These are phyloP conservation scores for Mylabris phalerata DNA, from an alignment of 1,140 invertebrate genomes.

Conservation along the genomic window DNA sequence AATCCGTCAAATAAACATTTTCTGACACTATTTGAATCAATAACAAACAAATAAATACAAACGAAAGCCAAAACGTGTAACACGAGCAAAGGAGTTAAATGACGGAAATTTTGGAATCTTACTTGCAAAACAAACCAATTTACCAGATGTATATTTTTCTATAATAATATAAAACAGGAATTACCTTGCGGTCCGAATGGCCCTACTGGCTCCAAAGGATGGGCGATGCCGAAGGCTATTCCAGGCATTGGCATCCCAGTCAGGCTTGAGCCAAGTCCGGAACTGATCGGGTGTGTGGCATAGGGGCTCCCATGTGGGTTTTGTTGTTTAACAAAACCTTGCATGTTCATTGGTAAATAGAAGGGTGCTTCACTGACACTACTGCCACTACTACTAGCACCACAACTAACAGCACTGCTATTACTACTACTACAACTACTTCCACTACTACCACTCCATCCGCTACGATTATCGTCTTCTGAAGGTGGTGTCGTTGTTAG, in stretches of 20 bases:
- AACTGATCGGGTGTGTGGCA: slow-evolving; percentile 20
- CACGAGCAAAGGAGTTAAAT: no score
- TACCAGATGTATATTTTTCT: no score
- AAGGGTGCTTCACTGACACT: slow-evolving; percentile 5
- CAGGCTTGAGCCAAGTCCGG: slow-evolving; percentile 32
- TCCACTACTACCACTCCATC: slow-evolving; percentile 4
- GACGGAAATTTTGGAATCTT: no score
- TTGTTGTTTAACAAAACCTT: slow-evolving; percentile 16
- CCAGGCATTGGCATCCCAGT: slow-evolving; percentile 30
- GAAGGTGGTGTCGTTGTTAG: slow-evolving; percentile 21
- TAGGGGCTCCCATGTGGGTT: slow-evolving; percentile 19
- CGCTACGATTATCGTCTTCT: slow-evolving; percentile 7
- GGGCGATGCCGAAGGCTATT: slow-evolving; percentile 43
- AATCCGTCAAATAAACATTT: slow-evolving; percentile 1
- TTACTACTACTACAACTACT: neutral
- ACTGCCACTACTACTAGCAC: no score
- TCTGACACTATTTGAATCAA: neutral
- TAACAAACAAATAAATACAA: no score
- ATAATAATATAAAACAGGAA: slow-evolving; percentile 20
- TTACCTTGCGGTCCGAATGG: slow-evolving; percentile 47
- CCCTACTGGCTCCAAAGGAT: slow-evolving; percentile 43
- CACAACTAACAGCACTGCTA: neutral
- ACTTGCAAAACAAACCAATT: no score
- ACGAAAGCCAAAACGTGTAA: no score
- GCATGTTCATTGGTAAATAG: slow-evolving; percentile 14